Conservation (phyloP, 1,140 invertebrate genomes). For the Zaprionus lachaisei region DNA sequence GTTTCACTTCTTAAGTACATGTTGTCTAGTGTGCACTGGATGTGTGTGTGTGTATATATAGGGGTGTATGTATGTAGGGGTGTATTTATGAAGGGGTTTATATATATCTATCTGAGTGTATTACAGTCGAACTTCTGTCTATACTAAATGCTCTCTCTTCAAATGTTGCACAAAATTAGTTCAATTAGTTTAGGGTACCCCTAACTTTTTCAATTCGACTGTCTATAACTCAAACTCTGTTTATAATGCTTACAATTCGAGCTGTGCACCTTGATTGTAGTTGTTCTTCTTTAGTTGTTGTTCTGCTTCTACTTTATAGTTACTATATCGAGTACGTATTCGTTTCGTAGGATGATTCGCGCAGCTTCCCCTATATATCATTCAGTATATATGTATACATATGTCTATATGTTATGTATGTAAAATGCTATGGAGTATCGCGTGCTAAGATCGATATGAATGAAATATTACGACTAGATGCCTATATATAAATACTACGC, state of each 20-base stretch:
- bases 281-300: conserved; percentile 10
- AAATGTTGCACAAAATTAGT: conserved; percentile 2
- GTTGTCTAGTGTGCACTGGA: conserved; percentile 31
- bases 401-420: conserved; percentile 5
- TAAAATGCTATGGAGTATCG: conserved; percentile 39
- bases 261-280: conserved; percentile 47
- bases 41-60: conserved; percentile 19
- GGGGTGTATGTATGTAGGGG: conserved; percentile 31
- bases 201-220: not conserved
- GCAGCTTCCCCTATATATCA: conserved; percentile 1
- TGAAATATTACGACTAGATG: conserved; percentile 74
- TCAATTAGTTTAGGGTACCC: not conserved
- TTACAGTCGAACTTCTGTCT: conserved; percentile 1
- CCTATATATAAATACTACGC: conserved; percentile 68
- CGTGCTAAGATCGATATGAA: conserved; percentile 70
- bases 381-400: conserved; percentile 29
- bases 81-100: conserved; percentile 11
- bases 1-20: conserved; percentile 68
- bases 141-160: not conserved
- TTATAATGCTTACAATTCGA: conserved; percentile 52
- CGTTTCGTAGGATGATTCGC: conserved; percentile 27
- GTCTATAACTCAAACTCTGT: conserved; percentile 51
- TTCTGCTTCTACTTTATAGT: conserved; percentile 21
- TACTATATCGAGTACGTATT: conserved; percentile 54
- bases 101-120: not conserved